These are phyloP conservation scores for Cephus pygmeus DNA, from an alignment of 2,888 invertebrate genomes.

Conservation along the genomic window DNA sequence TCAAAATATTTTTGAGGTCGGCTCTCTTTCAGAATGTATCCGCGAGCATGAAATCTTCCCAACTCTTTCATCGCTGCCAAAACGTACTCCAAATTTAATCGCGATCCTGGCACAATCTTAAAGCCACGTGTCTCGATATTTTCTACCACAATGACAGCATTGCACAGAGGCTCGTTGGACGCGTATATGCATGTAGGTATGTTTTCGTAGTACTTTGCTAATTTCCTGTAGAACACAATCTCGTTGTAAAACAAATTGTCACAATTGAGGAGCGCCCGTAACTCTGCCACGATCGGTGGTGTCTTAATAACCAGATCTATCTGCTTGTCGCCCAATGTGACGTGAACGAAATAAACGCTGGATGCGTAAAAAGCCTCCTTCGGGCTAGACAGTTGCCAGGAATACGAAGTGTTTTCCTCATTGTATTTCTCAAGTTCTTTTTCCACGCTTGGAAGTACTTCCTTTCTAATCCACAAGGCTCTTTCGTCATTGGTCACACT, in stretches of 20 bases:
- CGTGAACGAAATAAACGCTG: background rate
- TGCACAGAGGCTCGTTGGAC: background rate
- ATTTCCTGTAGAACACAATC: conserved; percentile 8
- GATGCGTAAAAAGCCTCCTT: background rate
- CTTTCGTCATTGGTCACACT: background rate
- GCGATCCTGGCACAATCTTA: background rate
- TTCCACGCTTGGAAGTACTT: background rate
- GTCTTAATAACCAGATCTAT: background rate
- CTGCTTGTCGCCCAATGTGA: background rate
- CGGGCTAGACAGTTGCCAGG: background rate
- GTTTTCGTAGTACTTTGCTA: conserved; percentile 3
- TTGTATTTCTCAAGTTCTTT: background rate
- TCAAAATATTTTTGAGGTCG: background rate
- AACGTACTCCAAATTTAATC: background rate
- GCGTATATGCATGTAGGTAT: conserved; percentile 10
- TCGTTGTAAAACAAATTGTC: conserved; percentile 8
- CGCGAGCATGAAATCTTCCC: conserved; percentile 6
- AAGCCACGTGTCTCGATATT: background rate
- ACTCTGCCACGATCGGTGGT: background rate
- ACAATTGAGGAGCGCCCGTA: background rate
- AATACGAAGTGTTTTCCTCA: background rate
- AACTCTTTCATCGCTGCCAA: conserved; percentile 6
- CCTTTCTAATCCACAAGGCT: background rate
- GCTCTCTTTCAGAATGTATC: conserved; percentile 8
- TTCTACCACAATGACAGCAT: conserved; percentile 8